Evolutionary conservation across 2,888 invertebrate species (phyloP), one percentile per base, ranked within the genome.

Genomic region (Ephialtes manifestator): DNA sequence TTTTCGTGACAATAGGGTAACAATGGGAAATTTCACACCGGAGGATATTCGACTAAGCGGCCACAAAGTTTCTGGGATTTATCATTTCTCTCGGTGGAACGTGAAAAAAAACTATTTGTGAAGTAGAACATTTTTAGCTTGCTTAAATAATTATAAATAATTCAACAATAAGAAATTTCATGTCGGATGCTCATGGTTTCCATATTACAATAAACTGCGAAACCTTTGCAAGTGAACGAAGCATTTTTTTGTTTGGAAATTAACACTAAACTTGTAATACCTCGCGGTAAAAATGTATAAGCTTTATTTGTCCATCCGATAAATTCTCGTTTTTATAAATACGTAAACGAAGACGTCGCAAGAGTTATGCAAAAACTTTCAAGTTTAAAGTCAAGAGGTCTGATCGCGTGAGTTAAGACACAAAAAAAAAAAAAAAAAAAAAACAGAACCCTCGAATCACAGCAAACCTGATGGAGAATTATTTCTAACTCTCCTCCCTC

Each of bases 401-500:
- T 53, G 70, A 75, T 80, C 55, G 65, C 63, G 75, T 58, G 76
- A 78, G 28, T 67, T 39, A 28, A 74, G 28, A n/a, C n/a, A n/a
- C n/a, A n/a, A n/a, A n/a, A n/a, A n/a, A n/a, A n/a, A n/a, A 43
- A 13, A 65, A 63, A 13, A 58, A 46, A 72, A 18, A 58, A 53
- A 28, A 72, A 71, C 4, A 76, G 24, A 58, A 63, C 20, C 71
- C 48, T 31, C 71, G 46, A 58, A 81, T 81, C 48, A 65, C 11
- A 51, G n/a, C 31, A 24, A 20, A 35, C 7, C 51, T 46, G 60
- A 58, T 48, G 78, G 71, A 67, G 81, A 87, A 89, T 89, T 88
- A 87, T 89, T 89, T 89, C 87, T 90, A 89, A 89, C 85, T 84
- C 72, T 35, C 18, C 60, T 51, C 68, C 85, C 31, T 48, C 24